These are phyloP conservation scores for Odontamblyopus lacepedii DNA, from an alignment of 2,797 vertebrate species.

Conservation along the genomic window DNA sequence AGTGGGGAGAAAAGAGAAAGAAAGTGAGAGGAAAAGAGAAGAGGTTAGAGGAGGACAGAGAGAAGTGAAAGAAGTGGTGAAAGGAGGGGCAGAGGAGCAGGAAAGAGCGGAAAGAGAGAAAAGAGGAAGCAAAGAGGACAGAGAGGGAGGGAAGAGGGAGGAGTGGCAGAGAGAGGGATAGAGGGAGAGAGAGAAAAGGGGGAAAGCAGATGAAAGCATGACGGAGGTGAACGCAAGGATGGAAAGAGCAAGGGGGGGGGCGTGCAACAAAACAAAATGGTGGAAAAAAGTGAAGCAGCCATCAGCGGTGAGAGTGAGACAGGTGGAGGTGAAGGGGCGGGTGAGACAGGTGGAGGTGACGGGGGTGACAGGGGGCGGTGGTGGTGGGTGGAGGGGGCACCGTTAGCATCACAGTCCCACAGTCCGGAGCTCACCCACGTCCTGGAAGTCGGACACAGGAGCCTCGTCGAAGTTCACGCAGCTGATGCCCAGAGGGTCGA, in stretches of 20 bases:
- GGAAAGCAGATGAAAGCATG: conserved; percentile 3
- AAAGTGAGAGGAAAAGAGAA: not conserved
- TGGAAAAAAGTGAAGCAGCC: not conserved
- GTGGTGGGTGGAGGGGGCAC: conserved; percentile 79
- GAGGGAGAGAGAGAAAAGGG: conserved; percentile 43
- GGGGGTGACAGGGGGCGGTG: conserved; percentile 60
- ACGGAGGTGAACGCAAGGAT: not conserved
- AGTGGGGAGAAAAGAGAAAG: not conserved
- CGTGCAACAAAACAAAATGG: not conserved
- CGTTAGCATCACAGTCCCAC: conserved; percentile 80
- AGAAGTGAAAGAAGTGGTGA: too few relatives aligned
- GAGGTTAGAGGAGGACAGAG: too few relatives aligned
- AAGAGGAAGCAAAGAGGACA: conserved; percentile 41
- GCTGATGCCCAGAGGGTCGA: conserved; percentile 98
- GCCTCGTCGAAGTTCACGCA: conserved; percentile 98
- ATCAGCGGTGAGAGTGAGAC: not conserved
- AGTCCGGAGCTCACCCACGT: conserved; percentile 87
- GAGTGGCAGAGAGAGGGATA: not conserved
- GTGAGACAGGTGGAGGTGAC: not conserved
- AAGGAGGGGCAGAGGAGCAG: not conserved
- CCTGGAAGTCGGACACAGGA: conserved; percentile 88
- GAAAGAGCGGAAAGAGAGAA: conserved; percentile 1
- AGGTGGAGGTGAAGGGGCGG: not conserved
- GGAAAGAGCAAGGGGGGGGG: not conserved
- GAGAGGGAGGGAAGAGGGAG: not conserved